Percentiles rank a stretch among this genome's conserved stretches.
Evolutionary conservation across 2,797 vertebrate genomes (phyloP).

Genomic region (Myotis myotis): DNA sequence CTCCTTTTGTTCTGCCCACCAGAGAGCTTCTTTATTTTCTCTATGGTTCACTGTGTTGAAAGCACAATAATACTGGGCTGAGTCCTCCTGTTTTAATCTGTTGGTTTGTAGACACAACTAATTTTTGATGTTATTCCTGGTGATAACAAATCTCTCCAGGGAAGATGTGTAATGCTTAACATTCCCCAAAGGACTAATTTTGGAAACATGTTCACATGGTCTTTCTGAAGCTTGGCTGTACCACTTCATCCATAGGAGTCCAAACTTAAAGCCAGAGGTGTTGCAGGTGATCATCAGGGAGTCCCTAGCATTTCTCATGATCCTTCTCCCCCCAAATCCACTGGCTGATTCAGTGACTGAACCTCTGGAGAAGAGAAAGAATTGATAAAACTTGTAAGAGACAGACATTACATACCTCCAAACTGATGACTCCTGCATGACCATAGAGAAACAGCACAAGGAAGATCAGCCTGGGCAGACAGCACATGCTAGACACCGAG

Average conservation of each 20-base stretch:
- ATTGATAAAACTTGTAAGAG: neutral
- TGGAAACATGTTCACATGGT: neutral
- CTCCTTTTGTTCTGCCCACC: neutral
- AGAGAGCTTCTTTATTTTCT: neutral
- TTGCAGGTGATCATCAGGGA: neutral
- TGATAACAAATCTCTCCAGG: neutral
- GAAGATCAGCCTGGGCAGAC: neutral
- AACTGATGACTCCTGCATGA: neutral
- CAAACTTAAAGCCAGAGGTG: neutral
- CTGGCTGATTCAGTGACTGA: neutral
- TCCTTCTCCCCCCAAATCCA: neutral
- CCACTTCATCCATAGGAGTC: neutral
- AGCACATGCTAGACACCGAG: neutral
- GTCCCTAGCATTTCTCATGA: neutral
- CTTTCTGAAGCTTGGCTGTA: neutral
- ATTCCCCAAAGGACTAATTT: neutral
- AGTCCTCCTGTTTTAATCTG: neutral
- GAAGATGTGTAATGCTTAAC: neutral
- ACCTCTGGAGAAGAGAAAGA: neutral
- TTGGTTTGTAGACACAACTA: neutral
- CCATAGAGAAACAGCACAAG: neutral
- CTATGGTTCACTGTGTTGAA: neutral
- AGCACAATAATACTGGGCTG: neutral
- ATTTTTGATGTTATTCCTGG: neutral
- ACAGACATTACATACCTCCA: neutral